Conservation (phyloP, 2,797 vertebrate species). For the Poliocrania exsul region DNA sequence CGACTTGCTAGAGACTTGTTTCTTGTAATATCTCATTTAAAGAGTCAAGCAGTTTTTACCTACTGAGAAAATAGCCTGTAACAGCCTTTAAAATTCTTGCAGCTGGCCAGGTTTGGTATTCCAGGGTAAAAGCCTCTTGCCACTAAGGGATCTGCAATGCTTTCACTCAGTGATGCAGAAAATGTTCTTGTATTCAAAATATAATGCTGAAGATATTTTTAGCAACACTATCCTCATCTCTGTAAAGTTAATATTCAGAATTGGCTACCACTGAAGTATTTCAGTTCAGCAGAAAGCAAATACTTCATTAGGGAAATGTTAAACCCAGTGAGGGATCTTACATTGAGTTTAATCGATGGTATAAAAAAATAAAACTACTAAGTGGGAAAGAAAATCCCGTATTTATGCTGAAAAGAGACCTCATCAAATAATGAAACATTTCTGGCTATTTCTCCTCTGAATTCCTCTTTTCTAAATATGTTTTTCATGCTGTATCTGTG, state of each 20-base stretch:
- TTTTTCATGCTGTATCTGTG: constrained; percentile 2
- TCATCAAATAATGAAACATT: not conserved
- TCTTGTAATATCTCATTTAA: constrained; percentile 55
- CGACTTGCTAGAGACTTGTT: constrained; percentile 35
- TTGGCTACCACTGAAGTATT: not conserved
- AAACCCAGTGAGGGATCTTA: not conserved
- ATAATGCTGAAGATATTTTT: not conserved
- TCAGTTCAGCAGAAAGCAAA: constrained; percentile 10
- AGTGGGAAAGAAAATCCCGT: not conserved
- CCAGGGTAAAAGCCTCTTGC: constrained; percentile 12
- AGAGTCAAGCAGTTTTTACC: constrained; percentile 34
- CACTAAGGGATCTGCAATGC: not conserved
- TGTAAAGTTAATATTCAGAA: not conserved
- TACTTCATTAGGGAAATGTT: constrained; percentile 18
- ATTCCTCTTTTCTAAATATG: not conserved
- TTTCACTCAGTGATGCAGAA: not conserved
- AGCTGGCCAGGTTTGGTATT: constrained; percentile 45
- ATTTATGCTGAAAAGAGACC: not conserved
- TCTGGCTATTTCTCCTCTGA: not conserved
- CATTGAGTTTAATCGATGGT: not conserved
- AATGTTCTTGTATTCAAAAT: not conserved
- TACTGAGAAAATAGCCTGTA: constrained; percentile 50
- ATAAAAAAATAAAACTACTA: constrained; percentile 1
- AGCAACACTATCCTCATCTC: not conserved
- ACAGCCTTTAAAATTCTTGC: constrained; percentile 48